Conservation (phyloP, 2,113 vertebrate genomes). For the Pongo abelii region DNA sequence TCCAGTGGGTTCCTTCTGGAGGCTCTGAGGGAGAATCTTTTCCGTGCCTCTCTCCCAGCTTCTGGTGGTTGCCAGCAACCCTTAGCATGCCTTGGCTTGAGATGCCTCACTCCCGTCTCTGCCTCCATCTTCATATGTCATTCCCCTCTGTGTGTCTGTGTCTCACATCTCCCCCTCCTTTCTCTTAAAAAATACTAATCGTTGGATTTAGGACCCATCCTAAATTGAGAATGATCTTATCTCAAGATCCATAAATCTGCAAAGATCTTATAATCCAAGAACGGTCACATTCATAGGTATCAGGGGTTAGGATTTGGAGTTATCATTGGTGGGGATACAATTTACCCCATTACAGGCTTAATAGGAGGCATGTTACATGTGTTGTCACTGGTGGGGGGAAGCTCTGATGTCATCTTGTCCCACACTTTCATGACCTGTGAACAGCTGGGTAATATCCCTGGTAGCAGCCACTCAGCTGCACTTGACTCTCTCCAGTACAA, state of each 20-base stretch:
- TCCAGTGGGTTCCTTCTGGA: no score
- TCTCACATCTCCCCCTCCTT: no score
- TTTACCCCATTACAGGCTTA: background rate
- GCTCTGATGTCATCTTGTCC: background rate
- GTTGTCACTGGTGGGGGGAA: background rate
- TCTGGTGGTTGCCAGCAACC: background rate
- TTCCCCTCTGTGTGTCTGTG: background rate
- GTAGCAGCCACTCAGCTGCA: background rate
- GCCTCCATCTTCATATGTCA: background rate
- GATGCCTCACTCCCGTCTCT: rapidly evolving
- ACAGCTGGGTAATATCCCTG: background rate
- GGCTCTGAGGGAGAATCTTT: background rate
- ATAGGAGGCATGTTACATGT: background rate
- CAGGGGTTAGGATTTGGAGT: background rate
- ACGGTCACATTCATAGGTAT: background rate
- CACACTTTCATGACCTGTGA: rapidly evolving
- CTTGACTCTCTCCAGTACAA: background rate
- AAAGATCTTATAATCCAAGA: background rate
- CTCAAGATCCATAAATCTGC: background rate
- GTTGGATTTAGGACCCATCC: background rate
- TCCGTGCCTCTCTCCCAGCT: background rate
- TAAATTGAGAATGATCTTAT: background rate
- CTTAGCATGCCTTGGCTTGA: background rate
- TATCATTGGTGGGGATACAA: rapidly evolving
- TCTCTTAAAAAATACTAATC: background rate